Base-by-base conservation (phyloP, 2,797 vertebrate genomes). In the Oceanodroma leucorhoa region DNA sequence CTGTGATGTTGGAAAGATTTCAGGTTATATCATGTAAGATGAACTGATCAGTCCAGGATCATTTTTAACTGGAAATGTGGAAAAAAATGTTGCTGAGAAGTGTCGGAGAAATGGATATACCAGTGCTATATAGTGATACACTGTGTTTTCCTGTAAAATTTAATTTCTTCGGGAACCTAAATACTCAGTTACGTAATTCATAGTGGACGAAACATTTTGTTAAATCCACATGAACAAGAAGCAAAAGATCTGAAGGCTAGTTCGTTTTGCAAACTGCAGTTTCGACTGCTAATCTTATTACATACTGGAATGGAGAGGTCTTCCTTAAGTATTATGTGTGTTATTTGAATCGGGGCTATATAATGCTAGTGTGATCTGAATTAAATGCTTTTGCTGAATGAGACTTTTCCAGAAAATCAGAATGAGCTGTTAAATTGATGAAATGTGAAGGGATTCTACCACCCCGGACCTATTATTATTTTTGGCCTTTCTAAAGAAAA, bases 1-100 rank as follows among this genome's bases (percentile, higher is more conserved):
- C 79, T 93, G 54, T 80, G 21, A 75, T 71, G n/a, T 83, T 96
- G 87, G 89, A 96, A 94, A 61, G 57, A 67, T 91, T 94, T 95
- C 71, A 75, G 69, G 21, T 91, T 95, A 26, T 91, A 78, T 83
- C 55, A 45, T 38, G 40, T 60, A 85, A 89, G 76, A 64, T 55
- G 83, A 88, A 95, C 40, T 77, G 48, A 55, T 76, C 13, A 8
- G 71, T 94, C 82, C 34, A 36, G 64, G 57, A 77, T 87, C 36
- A 14, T 65, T 75, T 94, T 83, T 67, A 94, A 75, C 45, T 64
- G 79, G 67, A 94, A 94, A 91, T 45, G 30, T 67, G 51, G 46
- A 0, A 32, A 46, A 73, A 75, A 51, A 5, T 4, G 11, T 87
- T 64, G 89, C 84, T 41, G 48, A 64, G 71, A 85, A 64, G 26